phyloP scores from a whole-genome alignment of 2,797 vertebrate species.

The Tolypeutes matacus region DNA sequence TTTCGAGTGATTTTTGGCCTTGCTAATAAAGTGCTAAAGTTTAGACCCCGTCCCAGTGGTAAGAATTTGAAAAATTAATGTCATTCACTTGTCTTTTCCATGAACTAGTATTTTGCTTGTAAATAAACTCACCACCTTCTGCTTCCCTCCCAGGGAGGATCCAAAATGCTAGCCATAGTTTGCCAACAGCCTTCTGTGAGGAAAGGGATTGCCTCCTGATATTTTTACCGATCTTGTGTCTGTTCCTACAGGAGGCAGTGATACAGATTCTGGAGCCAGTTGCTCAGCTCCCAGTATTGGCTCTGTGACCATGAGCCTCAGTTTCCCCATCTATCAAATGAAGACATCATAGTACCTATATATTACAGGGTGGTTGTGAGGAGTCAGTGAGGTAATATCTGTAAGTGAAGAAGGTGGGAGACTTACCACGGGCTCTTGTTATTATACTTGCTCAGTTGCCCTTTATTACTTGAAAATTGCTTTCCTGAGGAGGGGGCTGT shows the following conservation, averaged over 20 bases:
- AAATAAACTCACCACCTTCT: slow-evolving; percentile 78
- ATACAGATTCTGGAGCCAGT: background rate
- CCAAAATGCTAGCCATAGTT: slow-evolving; percentile 29
- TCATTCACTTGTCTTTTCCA: slow-evolving; percentile 79
- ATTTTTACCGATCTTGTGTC: background rate
- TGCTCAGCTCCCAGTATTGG: background rate
- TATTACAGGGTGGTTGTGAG: background rate
- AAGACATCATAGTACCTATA: background rate
- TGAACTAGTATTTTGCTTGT: slow-evolving; percentile 78
- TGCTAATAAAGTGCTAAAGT: slow-evolving; percentile 76
- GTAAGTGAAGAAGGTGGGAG: background rate
- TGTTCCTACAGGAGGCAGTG: background rate
- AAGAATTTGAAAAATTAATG: slow-evolving; percentile 84
- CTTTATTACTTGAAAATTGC: background rate
- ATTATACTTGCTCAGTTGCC: no score
- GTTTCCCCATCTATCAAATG: background rate
- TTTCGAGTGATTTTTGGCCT: slow-evolving; percentile 85
- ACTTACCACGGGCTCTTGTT: background rate
- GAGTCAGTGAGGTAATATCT: background rate
- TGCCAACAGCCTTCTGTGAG: slow-evolving; percentile 55
- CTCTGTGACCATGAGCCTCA: background rate
- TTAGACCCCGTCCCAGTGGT: slow-evolving; percentile 80
- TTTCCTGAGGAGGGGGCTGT: background rate
- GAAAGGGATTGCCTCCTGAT: slow-evolving; percentile 1
- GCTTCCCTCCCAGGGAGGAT: slow-evolving; percentile 61